Evolutionary conservation across 2,113 vertebrate species (phyloP).

Genomic region (Silurus glanis): DNA sequence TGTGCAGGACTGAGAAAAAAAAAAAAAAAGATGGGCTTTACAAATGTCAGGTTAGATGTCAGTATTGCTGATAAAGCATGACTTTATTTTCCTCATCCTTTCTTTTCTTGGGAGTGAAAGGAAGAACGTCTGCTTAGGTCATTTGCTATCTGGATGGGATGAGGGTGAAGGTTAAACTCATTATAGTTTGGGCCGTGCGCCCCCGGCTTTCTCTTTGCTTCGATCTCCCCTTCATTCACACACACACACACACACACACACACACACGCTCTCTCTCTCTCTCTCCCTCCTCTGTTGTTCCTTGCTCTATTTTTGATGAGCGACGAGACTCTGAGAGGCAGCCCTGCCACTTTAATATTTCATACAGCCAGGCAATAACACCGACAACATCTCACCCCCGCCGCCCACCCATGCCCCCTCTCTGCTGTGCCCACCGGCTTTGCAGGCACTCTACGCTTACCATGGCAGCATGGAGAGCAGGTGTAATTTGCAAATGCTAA

Average conservation of each 20-base stretch:
- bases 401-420: conserved; percentile 15
- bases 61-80: conserved; percentile 29
- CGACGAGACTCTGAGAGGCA: conserved; percentile 67
- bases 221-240: neutral
- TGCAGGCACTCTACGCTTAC: conserved; percentile 30
- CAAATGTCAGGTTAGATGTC: conserved; percentile 8
- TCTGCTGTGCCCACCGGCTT: conserved; percentile 41
- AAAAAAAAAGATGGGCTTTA: neutral
- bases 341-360: conserved; percentile 78
- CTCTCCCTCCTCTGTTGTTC: conserved; percentile 46
- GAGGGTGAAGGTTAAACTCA: conserved; percentile 74
- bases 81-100: neutral
- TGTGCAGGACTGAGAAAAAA: no score
- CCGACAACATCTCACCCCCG: conserved; percentile 54
- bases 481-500: conserved; percentile 77
- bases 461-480: conserved; percentile 61
- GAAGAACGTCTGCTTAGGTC: conserved; percentile 61
- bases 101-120: conserved; percentile 27
- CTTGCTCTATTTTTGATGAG: conserved; percentile 78
- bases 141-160: conserved; percentile 59
- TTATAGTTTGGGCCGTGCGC: conserved; percentile 69
- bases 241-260: neutral
- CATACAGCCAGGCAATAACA: conserved; percentile 76
- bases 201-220: conserved; percentile 50
- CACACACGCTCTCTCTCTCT: neutral